phyloP scores from a whole-genome alignment of 2,797 vertebrate species.

The Sitta carolinensis region DNA sequence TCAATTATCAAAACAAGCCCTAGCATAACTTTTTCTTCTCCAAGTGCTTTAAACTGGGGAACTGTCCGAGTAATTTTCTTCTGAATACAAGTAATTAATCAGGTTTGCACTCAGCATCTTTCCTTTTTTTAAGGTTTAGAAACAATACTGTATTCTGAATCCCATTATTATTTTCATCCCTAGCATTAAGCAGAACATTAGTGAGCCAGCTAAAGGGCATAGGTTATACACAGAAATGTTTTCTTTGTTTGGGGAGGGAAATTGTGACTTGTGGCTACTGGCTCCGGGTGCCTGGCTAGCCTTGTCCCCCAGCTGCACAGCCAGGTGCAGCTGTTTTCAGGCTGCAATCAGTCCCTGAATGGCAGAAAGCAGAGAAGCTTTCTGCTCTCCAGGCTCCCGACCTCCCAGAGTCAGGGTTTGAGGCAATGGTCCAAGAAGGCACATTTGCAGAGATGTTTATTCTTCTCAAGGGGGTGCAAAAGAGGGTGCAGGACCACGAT shows the following conservation, averaged over 20 bases:
- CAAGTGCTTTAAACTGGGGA: neutral
- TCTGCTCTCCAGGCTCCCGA: too few species aligned
- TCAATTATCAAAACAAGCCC: neutral
- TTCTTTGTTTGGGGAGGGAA: neutral
- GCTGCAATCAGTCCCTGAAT: too few species aligned
- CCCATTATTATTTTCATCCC: neutral
- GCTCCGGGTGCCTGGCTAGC: too few species aligned
- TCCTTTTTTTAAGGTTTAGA: slow-evolving; percentile 8
- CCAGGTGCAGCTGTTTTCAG: too few species aligned
- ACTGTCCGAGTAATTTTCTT: slow-evolving; percentile 1
- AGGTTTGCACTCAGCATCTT: neutral
- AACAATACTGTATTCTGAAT: neutral
- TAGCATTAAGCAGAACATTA: neutral
- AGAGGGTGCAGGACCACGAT: too few species aligned
- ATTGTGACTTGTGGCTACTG: neutral
- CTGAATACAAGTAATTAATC: neutral
- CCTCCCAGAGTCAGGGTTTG: too few species aligned
- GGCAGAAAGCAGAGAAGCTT: too few species aligned
- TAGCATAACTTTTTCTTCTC: neutral
- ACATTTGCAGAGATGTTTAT: too few species aligned
- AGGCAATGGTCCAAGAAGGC: too few species aligned
- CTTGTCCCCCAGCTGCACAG: too few species aligned
- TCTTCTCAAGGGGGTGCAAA: too few species aligned
- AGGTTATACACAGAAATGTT: neutral
- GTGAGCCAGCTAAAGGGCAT: neutral